These are phyloP conservation scores for Mycetomoellerius zeteki DNA, from an alignment of 1,140 invertebrate genomes.

Conservation along the genomic window DNA sequence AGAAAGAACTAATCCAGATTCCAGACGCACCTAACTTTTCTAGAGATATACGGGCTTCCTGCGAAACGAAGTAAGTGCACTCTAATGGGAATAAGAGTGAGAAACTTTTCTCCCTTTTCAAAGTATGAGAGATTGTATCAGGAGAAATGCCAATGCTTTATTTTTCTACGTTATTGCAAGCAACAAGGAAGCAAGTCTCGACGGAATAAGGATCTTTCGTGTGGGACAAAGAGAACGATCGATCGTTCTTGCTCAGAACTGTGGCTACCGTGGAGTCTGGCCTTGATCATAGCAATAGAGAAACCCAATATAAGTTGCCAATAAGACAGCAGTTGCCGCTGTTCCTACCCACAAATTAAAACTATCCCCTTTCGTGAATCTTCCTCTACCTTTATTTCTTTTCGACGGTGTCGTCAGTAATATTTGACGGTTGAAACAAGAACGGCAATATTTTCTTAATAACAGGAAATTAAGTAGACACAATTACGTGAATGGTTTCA, in stretches of 20 bases:
- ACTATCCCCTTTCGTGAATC: conserved; percentile 52
- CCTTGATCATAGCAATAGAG: conserved; percentile 52
- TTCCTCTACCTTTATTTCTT: conserved; percentile 4
- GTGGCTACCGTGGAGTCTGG: conserved; percentile 24
- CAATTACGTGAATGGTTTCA: conserved; percentile 7
- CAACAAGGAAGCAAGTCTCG: conserved; percentile 68
- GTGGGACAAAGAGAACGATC: conserved; percentile 68
- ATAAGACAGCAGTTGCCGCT: conserved; percentile 71
- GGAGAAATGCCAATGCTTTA: conserved; percentile 73
- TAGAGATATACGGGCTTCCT: conserved; percentile 36
- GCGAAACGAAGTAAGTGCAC: conserved; percentile 64
- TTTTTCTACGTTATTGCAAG: conserved; percentile 74
- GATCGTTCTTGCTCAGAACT: conserved; percentile 50
- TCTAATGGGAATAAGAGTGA: conserved; percentile 74
- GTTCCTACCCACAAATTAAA: conserved; percentile 70
- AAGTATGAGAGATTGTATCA: conserved; percentile 72
- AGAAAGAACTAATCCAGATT: conserved; percentile 26
- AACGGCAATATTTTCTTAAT: conserved; percentile 45
- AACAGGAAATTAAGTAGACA: conserved; percentile 15
- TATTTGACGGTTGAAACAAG: conserved; percentile 42
- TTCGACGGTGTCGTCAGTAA: not conserved
- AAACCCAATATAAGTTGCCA: conserved; percentile 66
- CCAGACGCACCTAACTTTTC: conserved; percentile 26
- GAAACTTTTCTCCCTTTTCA: conserved; percentile 65
- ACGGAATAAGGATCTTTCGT: conserved; percentile 40